Evolutionary conservation across 2,888 invertebrate genomes (phyloP).

Genomic region (Diplazon laetatorius): DNA sequence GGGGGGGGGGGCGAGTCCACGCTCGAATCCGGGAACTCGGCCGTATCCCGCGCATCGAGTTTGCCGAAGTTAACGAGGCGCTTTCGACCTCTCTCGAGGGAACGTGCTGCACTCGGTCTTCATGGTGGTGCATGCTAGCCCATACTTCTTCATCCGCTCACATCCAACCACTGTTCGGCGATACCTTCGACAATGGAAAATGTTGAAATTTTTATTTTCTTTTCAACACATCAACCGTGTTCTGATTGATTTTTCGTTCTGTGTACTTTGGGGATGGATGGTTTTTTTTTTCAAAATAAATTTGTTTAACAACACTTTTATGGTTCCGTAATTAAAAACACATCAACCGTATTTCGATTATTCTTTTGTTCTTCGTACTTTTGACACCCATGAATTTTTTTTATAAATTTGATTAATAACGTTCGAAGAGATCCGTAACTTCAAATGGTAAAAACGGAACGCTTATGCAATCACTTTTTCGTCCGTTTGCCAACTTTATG

Average conservation of each 20-base stretch:
- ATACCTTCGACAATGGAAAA: constrained; percentile 7
- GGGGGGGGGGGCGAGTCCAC: neutral
- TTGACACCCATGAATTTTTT: too few species aligned
- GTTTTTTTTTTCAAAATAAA: too few species aligned
- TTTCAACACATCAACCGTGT: neutral
- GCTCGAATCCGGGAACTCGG: constrained; percentile 24
- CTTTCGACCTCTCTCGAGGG: constrained; percentile 13
- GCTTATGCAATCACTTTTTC: too few species aligned
- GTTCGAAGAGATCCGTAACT: too few species aligned
- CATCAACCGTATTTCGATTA: too few species aligned
- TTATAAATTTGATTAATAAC: too few species aligned
- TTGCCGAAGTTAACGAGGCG: constrained; percentile 52
- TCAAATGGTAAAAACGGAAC: too few species aligned
- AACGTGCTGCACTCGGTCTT: constrained; percentile 12
- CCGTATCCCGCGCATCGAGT: constrained; percentile 7
- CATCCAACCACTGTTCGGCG: neutral
- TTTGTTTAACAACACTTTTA: too few species aligned
- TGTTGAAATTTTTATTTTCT: neutral
- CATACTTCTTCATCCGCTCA: neutral
- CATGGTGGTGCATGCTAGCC: neutral
- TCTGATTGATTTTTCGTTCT: neutral
- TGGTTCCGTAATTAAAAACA: too few species aligned
- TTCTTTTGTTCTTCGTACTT: too few species aligned
- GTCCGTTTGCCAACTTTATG: too few species aligned
- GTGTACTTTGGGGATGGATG: too few species aligned